Evolutionary conservation across 1,140 invertebrate genomes (phyloP).

Genomic region (Copidosoma floridanum): DNA sequence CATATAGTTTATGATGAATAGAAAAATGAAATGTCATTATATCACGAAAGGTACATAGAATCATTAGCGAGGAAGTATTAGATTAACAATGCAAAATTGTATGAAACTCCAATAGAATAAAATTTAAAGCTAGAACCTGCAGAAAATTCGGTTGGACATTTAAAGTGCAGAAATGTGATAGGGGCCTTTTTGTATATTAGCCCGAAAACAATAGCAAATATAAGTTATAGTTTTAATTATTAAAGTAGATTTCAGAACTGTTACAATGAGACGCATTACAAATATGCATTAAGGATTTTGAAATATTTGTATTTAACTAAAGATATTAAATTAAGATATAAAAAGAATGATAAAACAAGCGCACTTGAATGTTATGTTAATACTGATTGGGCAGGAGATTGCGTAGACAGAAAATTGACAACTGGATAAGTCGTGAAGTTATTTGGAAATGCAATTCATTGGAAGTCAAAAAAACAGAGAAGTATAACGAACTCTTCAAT

Average conservation of each 20-base stretch:
- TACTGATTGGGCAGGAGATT: too few relatives aligned
- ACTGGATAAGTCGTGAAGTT: too few relatives aligned
- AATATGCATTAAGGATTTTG: not conserved
- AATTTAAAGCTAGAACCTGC: not conserved
- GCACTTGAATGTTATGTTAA: too few relatives aligned
- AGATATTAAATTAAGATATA: not conserved
- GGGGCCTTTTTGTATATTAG: not conserved
- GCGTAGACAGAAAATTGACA: too few relatives aligned
- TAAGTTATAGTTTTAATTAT: too few relatives aligned
- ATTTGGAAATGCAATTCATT: too few relatives aligned
- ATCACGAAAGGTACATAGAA: not conserved
- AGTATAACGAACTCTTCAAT: too few relatives aligned
- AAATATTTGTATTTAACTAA: not conserved
- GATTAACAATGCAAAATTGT: not conserved
- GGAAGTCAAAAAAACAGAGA: too few relatives aligned
- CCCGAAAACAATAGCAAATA: not conserved
- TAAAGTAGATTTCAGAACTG: not conserved
- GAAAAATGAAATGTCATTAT: not conserved
- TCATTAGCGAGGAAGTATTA: not conserved
- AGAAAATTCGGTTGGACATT: not conserved
- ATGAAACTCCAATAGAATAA: too few relatives aligned
- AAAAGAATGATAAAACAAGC: too few relatives aligned
- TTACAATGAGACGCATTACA: too few relatives aligned
- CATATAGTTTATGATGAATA: not conserved
- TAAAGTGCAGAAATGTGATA: constrained; percentile 1